Evolutionary conservation across 2,888 invertebrate genomes (phyloP), one percentile per base, ranked within the genome.

Genomic region (Leptopilina myrica): DNA sequence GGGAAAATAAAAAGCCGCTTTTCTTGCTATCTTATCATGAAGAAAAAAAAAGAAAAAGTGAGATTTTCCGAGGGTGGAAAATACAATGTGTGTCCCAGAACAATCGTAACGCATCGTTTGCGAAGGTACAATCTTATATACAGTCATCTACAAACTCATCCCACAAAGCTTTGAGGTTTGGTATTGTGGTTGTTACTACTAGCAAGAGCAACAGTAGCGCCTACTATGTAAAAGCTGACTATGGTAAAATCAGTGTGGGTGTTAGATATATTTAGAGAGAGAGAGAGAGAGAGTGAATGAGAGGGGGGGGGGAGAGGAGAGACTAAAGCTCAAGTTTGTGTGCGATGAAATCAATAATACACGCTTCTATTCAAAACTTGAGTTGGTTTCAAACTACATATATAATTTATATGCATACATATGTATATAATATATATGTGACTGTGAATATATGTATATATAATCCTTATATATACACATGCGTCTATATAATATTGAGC

Each of bases 261-360:
- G 65, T 53, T 40, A 62, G 69, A 79, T 64, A 77, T 64, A 65
- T 62, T 67, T 56, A 53, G 46, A 49, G 20, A 15, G 15, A 40
- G 64, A 73, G 79, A 49, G 49, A 49, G 49, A 46, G 46, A 5
- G 46, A 46, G 8, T 7, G 46, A n/a, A n/a, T n/a, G n/a, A n/a
- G n/a, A 46, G 46, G 7, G 46, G 7, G 6, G 9, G 46, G 2
- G 6, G 9, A 8, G 9, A 8, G 9, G 46, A 46, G 46, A 69
- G 79, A 65, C 67, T 43, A 8, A 9, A 49, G 11, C 15, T 40
- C 66, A 79, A 78, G 62, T 77, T 78, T 84, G 81, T 82, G 85
- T 81, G 86, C 85, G 85, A 86, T 85, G 87, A 88, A 89, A 90
- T 90, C 89, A 89, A 90, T 90, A 90, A 89, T 86, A 89, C 87